Evolutionary conservation across 2,888 invertebrate species (phyloP), one percentile per base, ranked within the genome.

Genomic region (Athalia circularis): DNA sequence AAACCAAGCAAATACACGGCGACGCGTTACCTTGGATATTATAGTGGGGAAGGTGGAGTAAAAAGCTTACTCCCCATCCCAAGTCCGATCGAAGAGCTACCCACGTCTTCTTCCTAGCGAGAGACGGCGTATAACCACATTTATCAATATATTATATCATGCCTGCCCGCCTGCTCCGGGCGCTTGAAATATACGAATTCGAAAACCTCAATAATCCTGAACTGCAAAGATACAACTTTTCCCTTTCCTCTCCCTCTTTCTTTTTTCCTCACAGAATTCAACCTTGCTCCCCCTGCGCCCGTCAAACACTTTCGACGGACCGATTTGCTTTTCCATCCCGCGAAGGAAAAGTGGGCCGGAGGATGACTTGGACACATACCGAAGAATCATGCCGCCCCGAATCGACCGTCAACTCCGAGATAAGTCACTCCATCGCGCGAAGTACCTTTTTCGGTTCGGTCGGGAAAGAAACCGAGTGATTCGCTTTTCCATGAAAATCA

Each of bases 91-190:
- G 52, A 77, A 77, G 65, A 77, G 77, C 65, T 77, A 67, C 54
- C 77, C 65, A 77, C 77, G 77, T 77, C 54, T 77, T 77, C 29
- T 48, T 57, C 11, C 65, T 65, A 54, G 54, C 77, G 52, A 65
- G 77, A 65, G 77, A 57, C 59, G 65, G 52, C 57, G 65, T 65
- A 65, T 65, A 65, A 67, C 72, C 57, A 59, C 72, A 65, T 77
- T 64, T 76, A 76, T 76, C 76, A 76, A 76, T 76, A 65, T 65
- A 65, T 57, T 76, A 65, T 65, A 65, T 57, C 65, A 77, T 54
- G 57, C 62, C n/a, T n/a, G n/a, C n/a, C n/a, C 45, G 15, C 68
- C 29, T 68, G 52, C 68, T 43, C 43, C 72, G 7, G 59, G 54
- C 45, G 43, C 11, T 59, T 13, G 54, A 47, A 65, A 77, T 59